These are phyloP conservation scores for Atethmia centrago DNA, from an alignment of 2,888 invertebrate genomes.

Conservation along the genomic window DNA sequence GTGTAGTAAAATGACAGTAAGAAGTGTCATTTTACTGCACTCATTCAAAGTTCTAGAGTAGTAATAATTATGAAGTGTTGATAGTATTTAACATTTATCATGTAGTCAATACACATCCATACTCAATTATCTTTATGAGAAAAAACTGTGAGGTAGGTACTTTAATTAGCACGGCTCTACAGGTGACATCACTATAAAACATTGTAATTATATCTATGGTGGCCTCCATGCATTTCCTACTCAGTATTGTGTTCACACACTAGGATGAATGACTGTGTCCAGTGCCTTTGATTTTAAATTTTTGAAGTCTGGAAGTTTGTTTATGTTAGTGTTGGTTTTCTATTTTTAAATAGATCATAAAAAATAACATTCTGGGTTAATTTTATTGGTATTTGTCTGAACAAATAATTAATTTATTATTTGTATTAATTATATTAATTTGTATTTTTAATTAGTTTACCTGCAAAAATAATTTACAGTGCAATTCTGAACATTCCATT, in stretches of 20 bases:
- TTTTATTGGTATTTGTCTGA: background rate
- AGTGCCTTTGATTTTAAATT: slow-evolving; percentile 38
- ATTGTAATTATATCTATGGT: slow-evolving; percentile 69
- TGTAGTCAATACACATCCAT: background rate
- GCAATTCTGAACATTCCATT: background rate
- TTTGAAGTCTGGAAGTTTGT: slow-evolving; percentile 13
- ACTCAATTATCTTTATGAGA: slow-evolving; percentile 20
- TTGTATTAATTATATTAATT: background rate
- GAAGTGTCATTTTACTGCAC: too few species aligned
- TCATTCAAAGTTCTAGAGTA: too few species aligned
- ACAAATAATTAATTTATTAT: too few species aligned
- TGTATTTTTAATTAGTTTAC: background rate
- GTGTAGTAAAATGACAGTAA: too few species aligned
- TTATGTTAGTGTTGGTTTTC: background rate
- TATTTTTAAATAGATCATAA: background rate
- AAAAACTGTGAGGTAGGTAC: slow-evolving; percentile 48
- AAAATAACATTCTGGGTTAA: background rate
- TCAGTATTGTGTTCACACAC: slow-evolving; percentile 68
- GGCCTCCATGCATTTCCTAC: slow-evolving; percentile 71
- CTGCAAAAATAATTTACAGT: background rate
- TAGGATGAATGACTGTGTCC: slow-evolving; percentile 64
- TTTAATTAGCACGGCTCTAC: slow-evolving; percentile 74
- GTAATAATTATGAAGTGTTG: background rate
- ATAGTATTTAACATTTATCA: background rate
- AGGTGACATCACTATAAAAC: slow-evolving; percentile 81